Conservation (phyloP, 2,888 invertebrate genomes). For the Lithophane ornitopus region DNA sequence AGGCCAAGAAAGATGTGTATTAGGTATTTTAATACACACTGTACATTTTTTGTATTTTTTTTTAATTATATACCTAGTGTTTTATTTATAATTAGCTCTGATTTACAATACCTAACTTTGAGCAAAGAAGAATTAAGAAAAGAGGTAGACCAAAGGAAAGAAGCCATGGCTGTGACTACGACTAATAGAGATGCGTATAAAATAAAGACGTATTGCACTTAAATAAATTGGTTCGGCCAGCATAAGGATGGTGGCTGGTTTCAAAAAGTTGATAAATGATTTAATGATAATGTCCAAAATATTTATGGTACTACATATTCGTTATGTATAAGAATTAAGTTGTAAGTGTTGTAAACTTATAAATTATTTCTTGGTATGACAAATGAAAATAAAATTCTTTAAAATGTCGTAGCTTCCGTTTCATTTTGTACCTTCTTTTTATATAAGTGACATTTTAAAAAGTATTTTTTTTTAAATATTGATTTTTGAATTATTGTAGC, state of each 20-base stretch:
- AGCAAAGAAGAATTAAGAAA: neutral
- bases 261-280: neutral
- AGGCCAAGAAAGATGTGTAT: neutral
- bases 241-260: no score
- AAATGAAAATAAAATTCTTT: slow-evolving; percentile 31
- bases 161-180: neutral
- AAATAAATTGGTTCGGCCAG: neutral
- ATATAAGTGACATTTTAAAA: neutral
- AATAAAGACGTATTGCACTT: neutral
- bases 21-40: neutral
- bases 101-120: neutral
- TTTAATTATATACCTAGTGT: neutral
- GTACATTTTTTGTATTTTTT: no score
- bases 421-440: slow-evolving; percentile 13
- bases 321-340: neutral
- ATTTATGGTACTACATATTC: neutral
- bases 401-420: neutral
- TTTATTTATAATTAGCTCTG: neutral
- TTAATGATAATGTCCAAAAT: neutral
- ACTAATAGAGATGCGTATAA: neutral
- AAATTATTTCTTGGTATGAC: neutral
- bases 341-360: neutral
- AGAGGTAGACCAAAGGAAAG: neutral
- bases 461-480: neutral
- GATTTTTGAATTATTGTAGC: neutral